Conservation (phyloP, 2,888 invertebrate genomes). For the Mellilla xanthometata region DNA sequence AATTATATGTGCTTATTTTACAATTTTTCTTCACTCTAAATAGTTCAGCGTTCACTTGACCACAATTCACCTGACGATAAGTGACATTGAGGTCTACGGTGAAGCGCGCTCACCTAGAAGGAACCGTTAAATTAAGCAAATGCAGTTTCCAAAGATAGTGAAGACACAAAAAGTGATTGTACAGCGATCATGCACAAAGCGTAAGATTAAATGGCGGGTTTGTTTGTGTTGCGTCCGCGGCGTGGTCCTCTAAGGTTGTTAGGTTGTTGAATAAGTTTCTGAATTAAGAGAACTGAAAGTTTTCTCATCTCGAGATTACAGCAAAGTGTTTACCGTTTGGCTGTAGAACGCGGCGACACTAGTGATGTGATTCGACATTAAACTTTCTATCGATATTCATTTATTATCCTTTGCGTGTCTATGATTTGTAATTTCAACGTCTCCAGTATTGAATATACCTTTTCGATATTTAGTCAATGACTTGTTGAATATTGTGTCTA, state of each 20-base stretch:
- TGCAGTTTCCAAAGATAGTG: slow-evolving; percentile 5
- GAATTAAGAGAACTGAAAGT: slow-evolving; percentile 84
- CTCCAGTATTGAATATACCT: too few relatives aligned
- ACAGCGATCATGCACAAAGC: slow-evolving; percentile 61
- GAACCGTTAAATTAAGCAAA: too few relatives aligned
- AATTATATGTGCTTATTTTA: too few relatives aligned
- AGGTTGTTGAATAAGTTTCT: slow-evolving; percentile 83
- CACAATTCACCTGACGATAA: too few relatives aligned
- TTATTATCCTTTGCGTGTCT: too few relatives aligned
- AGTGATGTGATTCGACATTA: slow-evolving; percentile 12
- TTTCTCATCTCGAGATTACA: slow-evolving; percentile 84
- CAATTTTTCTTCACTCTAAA: too few relatives aligned
- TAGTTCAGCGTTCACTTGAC: too few relatives aligned
- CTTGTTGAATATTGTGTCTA: too few relatives aligned
- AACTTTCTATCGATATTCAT: slow-evolving; percentile 5
- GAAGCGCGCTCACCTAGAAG: too few relatives aligned
- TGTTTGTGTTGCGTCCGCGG: slow-evolving; percentile 76
- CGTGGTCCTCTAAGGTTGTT: slow-evolving; percentile 80
- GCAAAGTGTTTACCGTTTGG: slow-evolving; percentile 84
- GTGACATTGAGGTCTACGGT: too few relatives aligned
- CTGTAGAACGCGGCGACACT: slow-evolving; percentile 63
- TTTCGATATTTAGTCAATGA: too few relatives aligned
- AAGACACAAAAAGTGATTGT: slow-evolving; percentile 33
- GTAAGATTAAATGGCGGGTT: slow-evolving; percentile 75
- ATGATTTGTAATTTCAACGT: too few relatives aligned